A percentile compares a stretch with the other conserved stretches of the same genome.
Evolutionary conservation across 2,797 vertebrate genomes (phyloP).

Genomic region (Leucoraja ocellata): DNA sequence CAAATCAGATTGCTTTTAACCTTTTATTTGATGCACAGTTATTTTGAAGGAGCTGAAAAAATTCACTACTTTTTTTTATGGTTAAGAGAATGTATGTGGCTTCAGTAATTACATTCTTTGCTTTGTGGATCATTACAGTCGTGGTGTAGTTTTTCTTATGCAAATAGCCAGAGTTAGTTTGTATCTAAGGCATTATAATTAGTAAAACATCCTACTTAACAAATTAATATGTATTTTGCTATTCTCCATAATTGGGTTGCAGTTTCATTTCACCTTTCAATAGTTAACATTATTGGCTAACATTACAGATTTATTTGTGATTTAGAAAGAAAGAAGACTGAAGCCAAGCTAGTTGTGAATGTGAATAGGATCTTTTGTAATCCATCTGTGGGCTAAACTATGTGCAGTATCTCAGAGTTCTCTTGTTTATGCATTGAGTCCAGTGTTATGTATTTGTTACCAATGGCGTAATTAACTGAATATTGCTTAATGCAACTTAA

Average conservation of each 20-base stretch:
- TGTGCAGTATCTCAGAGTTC: background rate
- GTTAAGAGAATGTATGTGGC: background rate
- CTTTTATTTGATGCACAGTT: background rate
- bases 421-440: background rate
- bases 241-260: background rate
- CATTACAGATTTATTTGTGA: background rate
- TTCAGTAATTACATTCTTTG: background rate
- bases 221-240: background rate
- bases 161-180: background rate
- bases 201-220: background rate
- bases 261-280: background rate
- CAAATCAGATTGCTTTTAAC: background rate
- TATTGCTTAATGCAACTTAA: background rate
- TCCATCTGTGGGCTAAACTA: background rate
- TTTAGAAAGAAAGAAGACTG: background rate
- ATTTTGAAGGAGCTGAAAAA: background rate
- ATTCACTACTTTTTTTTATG: background rate
- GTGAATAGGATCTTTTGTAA: constrained; percentile 6
- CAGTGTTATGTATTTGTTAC: background rate
- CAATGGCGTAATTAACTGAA: background rate
- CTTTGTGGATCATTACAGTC: background rate
- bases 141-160: background rate
- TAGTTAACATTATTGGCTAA: background rate
- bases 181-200: background rate
- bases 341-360: background rate